These are phyloP conservation scores for Chiroxiphia lanceolata DNA, from an alignment of 2,797 vertebrate genomes.

Conservation along the genomic window DNA sequence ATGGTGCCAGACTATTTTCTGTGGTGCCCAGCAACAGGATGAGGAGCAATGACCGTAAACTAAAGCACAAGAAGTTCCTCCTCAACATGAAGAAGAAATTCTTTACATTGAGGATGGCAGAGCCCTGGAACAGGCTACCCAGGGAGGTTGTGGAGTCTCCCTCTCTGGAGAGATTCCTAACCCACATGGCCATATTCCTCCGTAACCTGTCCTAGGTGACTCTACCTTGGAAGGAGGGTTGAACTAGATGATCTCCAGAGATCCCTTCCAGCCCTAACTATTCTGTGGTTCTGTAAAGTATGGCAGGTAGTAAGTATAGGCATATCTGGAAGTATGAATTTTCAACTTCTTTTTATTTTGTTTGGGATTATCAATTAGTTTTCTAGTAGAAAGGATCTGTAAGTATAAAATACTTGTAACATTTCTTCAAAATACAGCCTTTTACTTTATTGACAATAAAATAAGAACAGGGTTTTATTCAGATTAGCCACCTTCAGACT, in stretches of 20 bases:
- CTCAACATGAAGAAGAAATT: too few species aligned
- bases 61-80: not conserved
- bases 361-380: not conserved
- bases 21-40: not conserved
- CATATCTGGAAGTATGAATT: not conserved
- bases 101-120: not conserved
- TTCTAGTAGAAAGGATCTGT: not conserved
- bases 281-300: not conserved
- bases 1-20: not conserved
- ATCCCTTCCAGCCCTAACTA: not conserved
- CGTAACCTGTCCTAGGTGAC: not conserved
- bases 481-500: not conserved
- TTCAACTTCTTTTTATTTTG: too few species aligned
- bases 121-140: not conserved
- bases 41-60: not conserved
- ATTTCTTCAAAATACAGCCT: not conserved
- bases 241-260: not conserved
- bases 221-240: not conserved
- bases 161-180: not conserved
- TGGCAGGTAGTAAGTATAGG: not conserved
- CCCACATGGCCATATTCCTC: not conserved
- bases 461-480: not conserved
- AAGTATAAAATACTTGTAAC: not conserved
- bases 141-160: not conserved
- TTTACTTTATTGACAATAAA: not conserved